phyloP scores from a whole-genome alignment of 2,888 invertebrate species.

The Ceriagrion tenellum region DNA sequence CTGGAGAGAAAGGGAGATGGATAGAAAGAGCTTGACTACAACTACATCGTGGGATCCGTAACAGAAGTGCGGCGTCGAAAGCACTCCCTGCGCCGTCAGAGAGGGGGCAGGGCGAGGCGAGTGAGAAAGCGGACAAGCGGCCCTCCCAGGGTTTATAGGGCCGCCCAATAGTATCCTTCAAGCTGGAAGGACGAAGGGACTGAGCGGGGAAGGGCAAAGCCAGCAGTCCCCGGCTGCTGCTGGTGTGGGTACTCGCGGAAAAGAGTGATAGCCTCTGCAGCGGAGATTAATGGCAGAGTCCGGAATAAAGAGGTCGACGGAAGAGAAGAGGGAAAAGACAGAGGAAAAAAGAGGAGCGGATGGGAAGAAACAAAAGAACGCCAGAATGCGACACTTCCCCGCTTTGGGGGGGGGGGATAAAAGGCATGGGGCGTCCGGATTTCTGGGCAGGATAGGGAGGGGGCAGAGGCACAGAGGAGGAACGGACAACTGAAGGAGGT shows the following conservation, averaged over 20 bases:
- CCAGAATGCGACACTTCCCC: neutral
- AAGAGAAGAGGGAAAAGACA: neutral
- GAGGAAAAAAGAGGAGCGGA: neutral
- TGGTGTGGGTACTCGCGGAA: neutral
- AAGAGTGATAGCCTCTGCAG: constrained; percentile 44
- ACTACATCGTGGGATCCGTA: constrained; percentile 15
- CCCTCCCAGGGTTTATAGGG: neutral
- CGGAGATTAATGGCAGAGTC: neutral
- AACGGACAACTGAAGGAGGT: neutral
- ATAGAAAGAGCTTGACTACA: neutral
- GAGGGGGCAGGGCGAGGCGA: neutral
- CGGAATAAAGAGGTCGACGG: neutral
- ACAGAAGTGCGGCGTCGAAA: constrained; percentile 29
- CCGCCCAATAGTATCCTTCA: neutral
- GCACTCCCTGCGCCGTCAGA: neutral
- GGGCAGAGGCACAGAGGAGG: neutral
- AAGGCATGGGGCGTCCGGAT: neutral
- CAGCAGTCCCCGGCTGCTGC: neutral
- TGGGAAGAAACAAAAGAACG: constrained; percentile 38
- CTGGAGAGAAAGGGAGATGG: neutral
- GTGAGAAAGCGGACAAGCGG: neutral
- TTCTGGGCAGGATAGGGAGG: neutral
- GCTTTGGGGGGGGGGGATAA: neutral
- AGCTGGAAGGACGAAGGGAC: neutral
- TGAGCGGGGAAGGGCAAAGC: neutral